Base-by-base conservation (phyloP, 2,113 vertebrate genomes). In the Mugil cephalus region DNA sequence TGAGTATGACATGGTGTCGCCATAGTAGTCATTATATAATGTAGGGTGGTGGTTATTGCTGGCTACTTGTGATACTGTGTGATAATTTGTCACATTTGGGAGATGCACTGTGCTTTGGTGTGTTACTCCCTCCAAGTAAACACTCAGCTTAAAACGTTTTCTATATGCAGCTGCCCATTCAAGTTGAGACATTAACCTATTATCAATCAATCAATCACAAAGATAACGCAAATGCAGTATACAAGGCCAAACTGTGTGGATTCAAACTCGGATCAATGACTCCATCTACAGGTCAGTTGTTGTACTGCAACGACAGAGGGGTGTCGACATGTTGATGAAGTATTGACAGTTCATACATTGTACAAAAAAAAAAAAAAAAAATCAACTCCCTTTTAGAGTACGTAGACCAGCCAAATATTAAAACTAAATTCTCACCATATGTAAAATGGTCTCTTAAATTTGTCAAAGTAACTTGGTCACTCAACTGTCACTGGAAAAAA, bases 391-490 rank as follows among this genome's bases (percentile, higher is more conserved):
- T 82, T 91, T 91, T 79, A 55, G 88, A 83, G 58, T 65, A 85
- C 80, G 89, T 89, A 94, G 90, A 89, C 91, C 89, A 87, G 87
- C 84, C 90, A 93, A 84, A 88, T 77, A 82, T 85, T 84, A 86
- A 92, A 89, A 92, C 39, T 75, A 73, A 80, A 66, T 62, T 61
- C n/a, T 79, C 52, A 82, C 50, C 34, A 60, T 69, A 60, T 75
- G 79, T 81, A 89, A 92, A 93, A 92, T 82, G 71, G 80, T 92
- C 81, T 90, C 80, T 64, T 39, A 67, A 86, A 81, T 67, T 78
- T 77, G 70, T 62, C 67, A 61, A 86, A 83, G 70, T 60, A 87
- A 91, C 89, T 93, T 93, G 92, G 93, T 94, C 91, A 93, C 88
- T 89, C 85, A 88, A 88, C 69, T 64, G 70, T 85, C 69, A 87